Evolutionary conservation across 2,113 vertebrate genomes (phyloP).

Genomic region (Cricetomys ansorgei): DNA sequence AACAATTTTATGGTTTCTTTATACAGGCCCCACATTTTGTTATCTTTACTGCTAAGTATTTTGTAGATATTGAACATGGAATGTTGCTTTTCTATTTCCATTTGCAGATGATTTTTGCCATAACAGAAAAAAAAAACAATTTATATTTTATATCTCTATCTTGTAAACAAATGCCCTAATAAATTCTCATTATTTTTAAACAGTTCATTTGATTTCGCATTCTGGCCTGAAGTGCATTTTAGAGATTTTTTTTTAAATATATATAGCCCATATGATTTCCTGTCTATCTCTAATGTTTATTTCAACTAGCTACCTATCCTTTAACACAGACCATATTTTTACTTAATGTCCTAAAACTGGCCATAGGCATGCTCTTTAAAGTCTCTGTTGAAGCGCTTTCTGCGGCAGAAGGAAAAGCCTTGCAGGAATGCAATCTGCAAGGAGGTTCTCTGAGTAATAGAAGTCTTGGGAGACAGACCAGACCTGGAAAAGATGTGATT

Average conservation of each 20-base stretch:
- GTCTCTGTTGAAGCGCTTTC: not conserved
- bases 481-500: not conserved
- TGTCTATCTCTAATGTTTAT: not conserved
- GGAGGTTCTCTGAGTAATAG: not conserved
- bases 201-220: conserved; percentile 20
- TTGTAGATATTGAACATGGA: conserved; percentile 32
- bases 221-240: conserved; percentile 23
- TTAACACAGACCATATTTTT: not conserved
- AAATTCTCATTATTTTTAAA: conserved; percentile 59
- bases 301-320: not conserved
- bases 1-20: conserved; percentile 52
- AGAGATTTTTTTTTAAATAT: not conserved
- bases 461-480: not conserved
- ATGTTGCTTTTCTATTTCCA: conserved; percentile 35
- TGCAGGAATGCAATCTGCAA: not conserved
- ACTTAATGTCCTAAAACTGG: not conserved
- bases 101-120: conserved; percentile 47
- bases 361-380: not conserved
- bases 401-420: not conserved
- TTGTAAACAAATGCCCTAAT: conserved; percentile 35
- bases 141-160: conserved; percentile 44
- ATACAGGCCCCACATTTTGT: not conserved
- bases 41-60: conserved; percentile 16
- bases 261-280: not conserved
- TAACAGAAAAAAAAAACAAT: conserved; percentile 13